Evolutionary conservation across 2,797 vertebrate genomes (phyloP), one percentile per base, ranked within the genome.

Genomic region (Acestrorhynchus altus): DNA sequence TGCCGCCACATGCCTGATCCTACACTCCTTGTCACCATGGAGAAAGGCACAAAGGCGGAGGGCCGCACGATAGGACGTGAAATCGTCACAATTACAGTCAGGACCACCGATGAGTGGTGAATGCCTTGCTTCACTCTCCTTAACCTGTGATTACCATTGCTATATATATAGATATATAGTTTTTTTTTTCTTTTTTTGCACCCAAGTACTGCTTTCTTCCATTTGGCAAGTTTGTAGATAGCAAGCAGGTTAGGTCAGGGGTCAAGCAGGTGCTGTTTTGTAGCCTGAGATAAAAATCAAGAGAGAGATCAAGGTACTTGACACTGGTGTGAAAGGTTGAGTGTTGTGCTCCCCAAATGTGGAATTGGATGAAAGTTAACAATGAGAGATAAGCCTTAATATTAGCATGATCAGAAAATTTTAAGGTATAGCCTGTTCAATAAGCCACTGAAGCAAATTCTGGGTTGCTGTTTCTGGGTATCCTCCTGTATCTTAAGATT

Each of bases 11-110:
- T 51, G 70, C 79, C 83, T 72, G 81, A 83, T 85, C 81, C 77
- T 80, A 76, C 74, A 75, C 78, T 80, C 78, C 74, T 60, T 67
- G 60, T 85, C 82, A 76, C 80, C 72, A 71, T 78, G 80, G 80
- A 83, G 82, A 81, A 74, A 77, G 80, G 81, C 81, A 77, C 81
- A 81, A 54, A 85, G 83, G 76, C 78, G 40, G 79, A 81, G 81
- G 72, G 57, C 70, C 28, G 42, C 22, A 68, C 39, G 81, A 77
- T 79, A 80, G 57, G 81, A 83, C 61, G 74, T 75, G 76, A 84
- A 85, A 87, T 84, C 81, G 67, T 79, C 72, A 79, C 85, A 85
- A 86, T 87, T 86, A 87, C 83, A 76, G 74, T 85, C 83, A 71
- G 77, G 59, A 28, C 18, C 61, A 60, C 57, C 40, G 83, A 85